Conservation (phyloP, 2,888 invertebrate species). For the Amblyjoppa fuscipennis region DNA sequence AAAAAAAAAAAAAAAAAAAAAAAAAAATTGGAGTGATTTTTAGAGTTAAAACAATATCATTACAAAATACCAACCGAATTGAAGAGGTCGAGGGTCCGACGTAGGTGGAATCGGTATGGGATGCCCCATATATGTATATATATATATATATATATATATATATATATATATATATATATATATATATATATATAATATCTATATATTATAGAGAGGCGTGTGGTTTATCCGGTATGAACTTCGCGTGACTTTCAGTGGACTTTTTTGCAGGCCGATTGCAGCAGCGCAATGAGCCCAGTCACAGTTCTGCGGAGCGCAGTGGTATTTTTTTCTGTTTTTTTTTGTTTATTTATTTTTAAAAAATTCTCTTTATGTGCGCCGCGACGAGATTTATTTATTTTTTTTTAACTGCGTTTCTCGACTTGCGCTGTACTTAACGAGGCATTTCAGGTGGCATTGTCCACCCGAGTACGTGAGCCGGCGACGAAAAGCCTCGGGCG, state of each 20-base stretch:
- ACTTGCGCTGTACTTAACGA: not conserved
- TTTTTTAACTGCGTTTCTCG: not conserved
- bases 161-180: too few relatives aligned
- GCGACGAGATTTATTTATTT: constrained; percentile 21
- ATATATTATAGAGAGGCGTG: not conserved
- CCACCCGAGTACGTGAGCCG: not conserved
- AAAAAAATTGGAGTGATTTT: too few relatives aligned
- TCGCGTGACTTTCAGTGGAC: constrained; percentile 34
- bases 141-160: too few relatives aligned
- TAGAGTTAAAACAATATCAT: too few relatives aligned
- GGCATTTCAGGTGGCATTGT: constrained; percentile 44
- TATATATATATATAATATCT: too few relatives aligned
- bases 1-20: too few relatives aligned
- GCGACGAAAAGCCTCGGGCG: constrained; percentile 32
- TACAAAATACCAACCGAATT: too few relatives aligned
- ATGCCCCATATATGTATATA: too few relatives aligned
- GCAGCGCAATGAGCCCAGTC: constrained; percentile 10
- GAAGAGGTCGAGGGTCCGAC: too few relatives aligned
- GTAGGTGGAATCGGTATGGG: too few relatives aligned
- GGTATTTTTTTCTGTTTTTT: not conserved
- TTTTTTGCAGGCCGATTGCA: constrained; percentile 14
- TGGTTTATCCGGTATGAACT: constrained; percentile 27
- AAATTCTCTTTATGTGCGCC: not conserved
- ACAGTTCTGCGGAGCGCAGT: not conserved
- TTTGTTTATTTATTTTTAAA: not conserved